A percentile compares a stretch with the other conserved stretches of the same genome.
These are phyloP conservation scores for Petrocephalus zakoni DNA, from an alignment of 2,113 vertebrate species.

Conservation along the genomic window DNA sequence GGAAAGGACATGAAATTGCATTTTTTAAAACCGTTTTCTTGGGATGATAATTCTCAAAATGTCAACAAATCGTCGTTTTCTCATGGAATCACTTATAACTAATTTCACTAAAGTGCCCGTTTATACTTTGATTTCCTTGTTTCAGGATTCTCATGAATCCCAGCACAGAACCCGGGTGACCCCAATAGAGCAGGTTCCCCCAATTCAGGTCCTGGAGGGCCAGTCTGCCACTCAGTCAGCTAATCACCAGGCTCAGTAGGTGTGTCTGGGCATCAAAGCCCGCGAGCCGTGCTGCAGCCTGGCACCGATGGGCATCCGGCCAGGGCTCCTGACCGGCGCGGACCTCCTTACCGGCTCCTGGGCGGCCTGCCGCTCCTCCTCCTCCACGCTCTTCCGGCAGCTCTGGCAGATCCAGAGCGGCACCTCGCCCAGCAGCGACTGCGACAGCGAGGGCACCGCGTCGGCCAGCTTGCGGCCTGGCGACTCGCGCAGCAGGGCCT, in stretches of 20 bases:
- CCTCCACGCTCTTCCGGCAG: constrained; percentile 94
- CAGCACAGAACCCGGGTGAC: not conserved
- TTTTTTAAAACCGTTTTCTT: not conserved
- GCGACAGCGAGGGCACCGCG: constrained; percentile 80
- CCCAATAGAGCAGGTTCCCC: too few relatives aligned
- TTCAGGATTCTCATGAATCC: not conserved
- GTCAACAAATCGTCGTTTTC: not conserved
- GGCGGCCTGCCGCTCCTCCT: constrained; percentile 84
- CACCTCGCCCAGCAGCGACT: constrained; percentile 94
- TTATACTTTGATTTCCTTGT: not conserved
- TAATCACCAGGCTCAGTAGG: not conserved
- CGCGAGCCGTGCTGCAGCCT: not conserved
- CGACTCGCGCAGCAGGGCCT: constrained; percentile 86
- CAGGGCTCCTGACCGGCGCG: not conserved
- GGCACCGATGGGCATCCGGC: not conserved
- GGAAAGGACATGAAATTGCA: not conserved
- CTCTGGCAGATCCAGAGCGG: constrained; percentile 99
- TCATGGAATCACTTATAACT: not conserved
- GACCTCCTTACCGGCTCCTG: constrained; percentile 76
- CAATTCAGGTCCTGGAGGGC: not conserved
- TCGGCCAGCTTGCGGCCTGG: constrained; percentile 79
- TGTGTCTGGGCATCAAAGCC: not conserved
- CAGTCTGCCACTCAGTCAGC: not conserved
- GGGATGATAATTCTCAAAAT: not conserved
- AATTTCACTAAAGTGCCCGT: not conserved